These are phyloP conservation scores for Junco hyemalis DNA, from an alignment of 2,113 vertebrate species.

Conservation along the genomic window DNA sequence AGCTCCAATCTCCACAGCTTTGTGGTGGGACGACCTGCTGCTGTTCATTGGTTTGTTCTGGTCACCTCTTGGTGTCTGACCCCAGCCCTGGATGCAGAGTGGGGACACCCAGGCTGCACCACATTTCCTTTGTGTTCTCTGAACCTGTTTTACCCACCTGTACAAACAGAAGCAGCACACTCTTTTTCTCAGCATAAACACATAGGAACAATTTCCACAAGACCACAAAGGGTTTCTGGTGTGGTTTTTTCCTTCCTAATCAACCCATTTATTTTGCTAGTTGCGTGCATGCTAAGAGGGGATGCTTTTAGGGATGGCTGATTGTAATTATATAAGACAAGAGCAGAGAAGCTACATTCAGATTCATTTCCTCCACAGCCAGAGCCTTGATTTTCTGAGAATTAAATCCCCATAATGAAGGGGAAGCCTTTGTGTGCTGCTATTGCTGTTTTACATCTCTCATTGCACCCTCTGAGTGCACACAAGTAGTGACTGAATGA, in stretches of 20 bases:
- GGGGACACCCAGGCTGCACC: not conserved
- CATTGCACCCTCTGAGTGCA: not conserved
- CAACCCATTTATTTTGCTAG: not conserved
- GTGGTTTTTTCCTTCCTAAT: not conserved
- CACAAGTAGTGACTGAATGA: not conserved
- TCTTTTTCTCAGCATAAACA: not conserved
- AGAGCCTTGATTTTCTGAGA: conserved; percentile 42
- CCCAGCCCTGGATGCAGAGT: not conserved
- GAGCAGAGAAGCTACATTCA: conserved; percentile 12
- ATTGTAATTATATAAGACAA: conserved; percentile 50
- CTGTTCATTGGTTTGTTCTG: not conserved
- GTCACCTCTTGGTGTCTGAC: not conserved
- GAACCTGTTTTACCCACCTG: not conserved
- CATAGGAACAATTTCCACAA: not conserved
- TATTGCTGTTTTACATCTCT: conserved; percentile 2
- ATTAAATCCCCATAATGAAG: conserved; percentile 34
- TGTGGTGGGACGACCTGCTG: not conserved
- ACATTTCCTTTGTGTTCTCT: not conserved
- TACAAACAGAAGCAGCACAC: not conserved
- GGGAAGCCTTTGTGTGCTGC: not conserved
- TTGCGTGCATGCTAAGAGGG: not conserved
- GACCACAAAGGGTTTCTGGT: not conserved
- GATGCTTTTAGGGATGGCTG: conserved; percentile 44
- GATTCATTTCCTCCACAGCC: conserved; percentile 21
- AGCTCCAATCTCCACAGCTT: not conserved